Conservation (phyloP, 2,888 invertebrate species). For the Leucophenga maculata region DNA sequence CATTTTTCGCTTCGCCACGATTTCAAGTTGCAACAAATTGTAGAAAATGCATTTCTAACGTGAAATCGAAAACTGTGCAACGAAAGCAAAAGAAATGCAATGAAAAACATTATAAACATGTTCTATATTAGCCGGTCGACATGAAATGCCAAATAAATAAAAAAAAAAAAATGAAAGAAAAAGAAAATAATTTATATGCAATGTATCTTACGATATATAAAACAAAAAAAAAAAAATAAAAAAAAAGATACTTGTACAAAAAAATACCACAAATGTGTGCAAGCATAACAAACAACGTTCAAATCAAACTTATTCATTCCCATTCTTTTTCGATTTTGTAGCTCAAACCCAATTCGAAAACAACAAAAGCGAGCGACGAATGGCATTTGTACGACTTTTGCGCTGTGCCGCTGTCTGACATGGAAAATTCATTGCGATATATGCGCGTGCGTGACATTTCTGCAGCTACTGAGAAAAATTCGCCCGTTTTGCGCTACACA, state of each 20-base stretch:
- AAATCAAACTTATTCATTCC: not conserved
- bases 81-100: slow-evolving; percentile 2
- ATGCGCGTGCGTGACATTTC: slow-evolving; percentile 58
- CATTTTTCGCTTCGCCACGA: slow-evolving; percentile 36
- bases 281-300: slow-evolving; percentile 50
- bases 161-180: slow-evolving; percentile 44
- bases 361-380: too few species aligned
- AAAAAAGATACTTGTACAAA: slow-evolving; percentile 50
- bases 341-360: not conserved
- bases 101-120: not conserved
- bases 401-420: not conserved
- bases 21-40: slow-evolving; percentile 25
- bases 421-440: slow-evolving; percentile 47
- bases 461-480: not conserved
- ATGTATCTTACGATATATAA: not conserved
- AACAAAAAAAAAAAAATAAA: slow-evolving; percentile 33
- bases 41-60: slow-evolving; percentile 62
- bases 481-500: too few species aligned
- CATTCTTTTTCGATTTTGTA: not conserved
- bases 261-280: slow-evolving; percentile 41
- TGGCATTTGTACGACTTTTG: not conserved
- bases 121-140: not conserved
- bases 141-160: slow-evolving; percentile 1
- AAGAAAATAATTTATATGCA: slow-evolving; percentile 34
- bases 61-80: slow-evolving; percentile 54